Evolutionary conservation across 1,140 invertebrate species (phyloP), one percentile per base, ranked within the genome.

Genomic region (Heliconius nattereri): DNA sequence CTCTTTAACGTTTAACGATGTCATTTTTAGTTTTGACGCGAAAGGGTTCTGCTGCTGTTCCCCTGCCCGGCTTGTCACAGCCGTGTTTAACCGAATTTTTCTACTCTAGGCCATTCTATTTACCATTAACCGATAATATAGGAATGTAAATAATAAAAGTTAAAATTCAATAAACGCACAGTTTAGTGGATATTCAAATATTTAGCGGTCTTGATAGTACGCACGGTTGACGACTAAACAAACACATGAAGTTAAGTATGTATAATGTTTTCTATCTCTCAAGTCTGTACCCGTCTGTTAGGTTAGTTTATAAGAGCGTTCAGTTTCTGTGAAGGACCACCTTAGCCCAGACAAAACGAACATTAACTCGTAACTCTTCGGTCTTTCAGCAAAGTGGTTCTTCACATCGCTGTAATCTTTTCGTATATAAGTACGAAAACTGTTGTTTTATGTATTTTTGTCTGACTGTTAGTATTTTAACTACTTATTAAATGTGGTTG

Each of bases 81-180:
- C 84, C 81, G 81, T 84, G 82, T 87, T 78, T 83, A 82, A 66
- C 84, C 81, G 84, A 85, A 76, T 83, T 87, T 85, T 89, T 89
- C 84, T 88, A 85, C 84, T 87, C 76, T 86, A 89, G 84, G 82
- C 85, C 85, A 84, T 85, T 87, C 83, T 83, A 81, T 82, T 83
- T 84, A 86, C 81, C 78, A 83, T 87, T 88, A 89, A 81, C 76
- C 78, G 85, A 83, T 83, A 86, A 85, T 84, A 75, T 86, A 89
- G 83, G 76, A 85, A 87, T 86, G 91, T 92, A 92, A 86, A 91
- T 91, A 92, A 90, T 87, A 84, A 85, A 87, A 82, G 82, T 84
- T 78, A 81, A 78, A 83, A 91, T 90, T 92, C 91, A 91, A 94
- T 93, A 94, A 91, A 93, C 92, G 92, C 92, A 94, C 92, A 94